These are phyloP conservation scores for Ferrisia virgata DNA, from an alignment of 2,888 invertebrate species.

Conservation along the genomic window DNA sequence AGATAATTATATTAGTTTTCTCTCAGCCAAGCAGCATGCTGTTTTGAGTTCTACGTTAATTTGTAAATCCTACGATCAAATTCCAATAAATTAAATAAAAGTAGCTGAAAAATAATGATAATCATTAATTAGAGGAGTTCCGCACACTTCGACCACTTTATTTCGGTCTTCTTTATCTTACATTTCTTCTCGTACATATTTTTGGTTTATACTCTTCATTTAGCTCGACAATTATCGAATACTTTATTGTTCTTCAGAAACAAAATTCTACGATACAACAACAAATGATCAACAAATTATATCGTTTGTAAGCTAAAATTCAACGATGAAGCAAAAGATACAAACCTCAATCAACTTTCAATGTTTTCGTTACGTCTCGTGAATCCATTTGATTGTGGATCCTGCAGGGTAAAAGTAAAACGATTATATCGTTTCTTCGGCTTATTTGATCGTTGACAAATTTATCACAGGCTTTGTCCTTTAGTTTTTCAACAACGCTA, in stretches of 20 bases:
- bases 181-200: slow-evolving; percentile 64
- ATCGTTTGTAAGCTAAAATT: background rate
- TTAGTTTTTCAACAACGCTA: slow-evolving; percentile 64
- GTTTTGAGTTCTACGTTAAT: slow-evolving; percentile 78
- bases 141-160: slow-evolving; percentile 55
- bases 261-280: slow-evolving; percentile 56
- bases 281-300: too few species aligned
- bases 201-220: slow-evolving; percentile 70
- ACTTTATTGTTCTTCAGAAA: slow-evolving; percentile 65
- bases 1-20: slow-evolving; percentile 90
- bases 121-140: too few species aligned
- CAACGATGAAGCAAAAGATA: background rate
- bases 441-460: slow-evolving; percentile 62
- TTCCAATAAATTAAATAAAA: background rate
- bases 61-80: slow-evolving; percentile 63
- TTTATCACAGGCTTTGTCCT: slow-evolving; percentile 66
- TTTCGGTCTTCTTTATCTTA: slow-evolving; percentile 62
- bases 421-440: slow-evolving; percentile 77
- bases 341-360: slow-evolving; percentile 64
- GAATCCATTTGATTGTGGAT: slow-evolving; percentile 78
- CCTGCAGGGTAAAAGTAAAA: slow-evolving; percentile 75
- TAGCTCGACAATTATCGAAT: slow-evolving; percentile 62
- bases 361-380: slow-evolving; percentile 71
- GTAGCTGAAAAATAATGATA: background rate
- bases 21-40: slow-evolving; percentile 77